phyloP scores from a whole-genome alignment of 35 echinoderm and acorn worm genomes.

The Hemicentrotus pulcherrimus region DNA sequence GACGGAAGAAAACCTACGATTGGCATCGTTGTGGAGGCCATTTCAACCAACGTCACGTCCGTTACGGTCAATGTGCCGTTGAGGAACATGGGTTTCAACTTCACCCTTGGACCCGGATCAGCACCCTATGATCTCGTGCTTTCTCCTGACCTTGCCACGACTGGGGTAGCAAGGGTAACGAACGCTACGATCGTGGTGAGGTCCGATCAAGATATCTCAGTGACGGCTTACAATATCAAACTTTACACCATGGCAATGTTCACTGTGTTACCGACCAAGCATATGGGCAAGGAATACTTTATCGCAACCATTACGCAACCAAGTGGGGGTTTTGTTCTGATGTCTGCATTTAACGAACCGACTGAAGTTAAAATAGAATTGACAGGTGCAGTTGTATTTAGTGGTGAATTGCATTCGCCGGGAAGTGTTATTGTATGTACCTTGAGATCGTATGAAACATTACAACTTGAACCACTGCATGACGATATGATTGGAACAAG shows the following conservation, averaged over 20 bases:
- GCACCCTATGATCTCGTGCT: background rate
- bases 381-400: background rate
- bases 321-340: background rate
- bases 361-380: background rate
- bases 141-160: background rate
- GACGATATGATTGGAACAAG: slow-evolving; percentile 26
- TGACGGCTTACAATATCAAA: slow-evolving; percentile 1
- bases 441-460: background rate
- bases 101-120: background rate
- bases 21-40: background rate
- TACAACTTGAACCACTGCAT: background rate
- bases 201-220: background rate
- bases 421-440: background rate
- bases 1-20: background rate
- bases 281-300: slow-evolving; percentile 38
- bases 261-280: slow-evolving; percentile 38
- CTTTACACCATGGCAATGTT: slow-evolving; percentile 9
- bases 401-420: background rate
- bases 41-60: background rate
- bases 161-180: background rate
- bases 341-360: background rate
- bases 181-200: background rate
- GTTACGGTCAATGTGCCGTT: background rate
- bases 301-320: background rate
- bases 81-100: background rate